Evolutionary conservation across 2,113 vertebrate genomes (phyloP).

Genomic region (Xerus inauris): DNA sequence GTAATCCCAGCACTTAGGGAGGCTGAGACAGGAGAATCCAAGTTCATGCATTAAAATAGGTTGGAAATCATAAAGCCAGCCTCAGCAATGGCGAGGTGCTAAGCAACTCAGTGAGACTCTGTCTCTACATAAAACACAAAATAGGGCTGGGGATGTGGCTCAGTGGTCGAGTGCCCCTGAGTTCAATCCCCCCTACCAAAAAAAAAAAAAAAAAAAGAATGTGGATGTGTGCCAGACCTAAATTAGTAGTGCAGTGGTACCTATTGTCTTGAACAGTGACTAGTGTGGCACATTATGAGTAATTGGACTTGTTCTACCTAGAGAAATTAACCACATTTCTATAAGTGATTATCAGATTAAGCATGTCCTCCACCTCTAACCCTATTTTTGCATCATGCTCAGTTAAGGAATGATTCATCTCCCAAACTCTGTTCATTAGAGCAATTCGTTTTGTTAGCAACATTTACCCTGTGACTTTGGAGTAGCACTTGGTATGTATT

Average conservation of each 20-base stretch:
- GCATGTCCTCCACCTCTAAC: constrained; percentile 60
- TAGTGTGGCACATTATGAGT: constrained; percentile 38
- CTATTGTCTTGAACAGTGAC: background rate
- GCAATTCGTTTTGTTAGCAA: constrained; percentile 45
- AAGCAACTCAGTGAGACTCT: no score
- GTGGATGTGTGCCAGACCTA: background rate
- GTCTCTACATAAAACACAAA: no score
- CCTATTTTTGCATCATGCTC: constrained; percentile 43
- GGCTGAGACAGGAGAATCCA: no score
- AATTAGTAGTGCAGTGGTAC: background rate
- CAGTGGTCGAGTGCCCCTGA: no score
- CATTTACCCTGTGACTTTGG: background rate
- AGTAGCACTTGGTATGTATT: background rate
- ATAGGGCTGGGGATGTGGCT: no score
- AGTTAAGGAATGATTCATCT: constrained; percentile 61
- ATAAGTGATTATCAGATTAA: constrained; percentile 71
- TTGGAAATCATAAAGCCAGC: no score
- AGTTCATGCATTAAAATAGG: no score
- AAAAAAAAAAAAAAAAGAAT: constrained; percentile 7
- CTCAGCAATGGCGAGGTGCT: no score
- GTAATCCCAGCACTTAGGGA: no score
- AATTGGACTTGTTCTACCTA: constrained; percentile 54
- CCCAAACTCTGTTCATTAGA: constrained; percentile 49
- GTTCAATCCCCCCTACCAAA: no score
- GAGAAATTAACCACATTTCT: constrained; percentile 58